These are phyloP conservation scores for Anabacerthia variegaticeps DNA, from an alignment of 2,797 vertebrate species.

Conservation along the genomic window DNA sequence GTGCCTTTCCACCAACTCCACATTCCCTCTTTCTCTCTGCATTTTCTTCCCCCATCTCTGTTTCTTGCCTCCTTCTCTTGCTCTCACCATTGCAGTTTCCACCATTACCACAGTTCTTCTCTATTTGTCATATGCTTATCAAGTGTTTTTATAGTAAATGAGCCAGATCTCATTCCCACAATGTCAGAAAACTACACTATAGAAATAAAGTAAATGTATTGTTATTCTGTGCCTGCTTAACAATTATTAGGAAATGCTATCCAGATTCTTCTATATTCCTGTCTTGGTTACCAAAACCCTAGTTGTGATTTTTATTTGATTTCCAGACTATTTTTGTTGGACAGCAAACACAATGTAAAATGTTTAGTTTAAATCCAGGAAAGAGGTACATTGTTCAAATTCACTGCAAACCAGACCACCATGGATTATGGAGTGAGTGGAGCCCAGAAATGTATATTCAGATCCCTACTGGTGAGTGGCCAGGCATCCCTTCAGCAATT, in stretches of 20 bases:
- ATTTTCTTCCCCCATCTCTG: background rate
- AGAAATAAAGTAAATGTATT: background rate
- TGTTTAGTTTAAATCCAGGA: slow-evolving; percentile 83
- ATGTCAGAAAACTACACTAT: background rate
- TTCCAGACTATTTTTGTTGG: slow-evolving; percentile 83
- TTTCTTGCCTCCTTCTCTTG: background rate
- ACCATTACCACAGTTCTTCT: background rate
- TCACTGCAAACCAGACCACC: slow-evolving; percentile 84
- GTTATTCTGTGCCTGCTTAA: background rate
- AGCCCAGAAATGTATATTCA: slow-evolving; percentile 75
- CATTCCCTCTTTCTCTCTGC: background rate
- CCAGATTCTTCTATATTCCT: background rate
- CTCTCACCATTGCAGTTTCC: background rate
- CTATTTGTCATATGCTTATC: background rate
- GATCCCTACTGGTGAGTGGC: slow-evolving; percentile 85
- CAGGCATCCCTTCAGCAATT: background rate
- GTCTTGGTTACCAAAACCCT: background rate
- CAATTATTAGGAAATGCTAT: background rate
- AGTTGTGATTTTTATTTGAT: background rate
- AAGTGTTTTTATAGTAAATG: background rate
- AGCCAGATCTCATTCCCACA: background rate
- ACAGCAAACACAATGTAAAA: slow-evolving; percentile 84
- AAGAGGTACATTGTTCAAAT: slow-evolving; percentile 84
- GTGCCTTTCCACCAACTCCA: background rate
- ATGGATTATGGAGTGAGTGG: slow-evolving; percentile 90